Evolutionary conservation across 2,113 vertebrate genomes (phyloP), one percentile per base, ranked within the genome.

Genomic region (Perca flavescens): DNA sequence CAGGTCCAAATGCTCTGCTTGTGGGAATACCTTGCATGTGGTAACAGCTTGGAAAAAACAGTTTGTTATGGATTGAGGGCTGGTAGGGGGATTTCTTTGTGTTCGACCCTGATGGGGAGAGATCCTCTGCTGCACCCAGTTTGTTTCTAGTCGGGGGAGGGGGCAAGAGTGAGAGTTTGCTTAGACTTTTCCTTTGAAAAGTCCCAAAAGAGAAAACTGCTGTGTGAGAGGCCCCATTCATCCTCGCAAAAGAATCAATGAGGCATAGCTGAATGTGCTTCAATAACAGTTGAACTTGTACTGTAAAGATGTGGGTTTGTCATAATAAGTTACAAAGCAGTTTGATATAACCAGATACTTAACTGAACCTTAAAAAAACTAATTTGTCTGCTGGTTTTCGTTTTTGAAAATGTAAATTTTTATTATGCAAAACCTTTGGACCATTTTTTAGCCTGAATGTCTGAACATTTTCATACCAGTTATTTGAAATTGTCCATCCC

Each of bases 51-150:
- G 87, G 79, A 75, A 90, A 31, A 92, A 88, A 87, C 81, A 25
- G 57, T 76, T 88, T 90, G 91, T 89, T 91, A 79, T 88, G 78
- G 82, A 84, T 61, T 2, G 58, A 78, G 64, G 67, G 58, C 64
- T 74, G 68, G 47, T 36, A 19, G 75, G 77, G 86, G 86, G 74
- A 46, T 22, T 77, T 84, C 86, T 93, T 93, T 94, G 93, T 94
- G 68, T 86, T 83, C 52, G 3, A 65, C 43, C 65, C 65, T 13
- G 61, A 71, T 85, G 85, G 68, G 77, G 77, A 85, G 78, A 82
- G 74, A 86, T 60, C 75, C 73, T 53, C 25, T 8, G 49, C 77
- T 85, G 49, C 50, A 22, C 67, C 52, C 76, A 52, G 43, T 86
- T 80, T 52, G 75, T 63, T 69, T 80, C 54, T 62, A 52, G 56